These are phyloP conservation scores for Allygus modestus DNA, from an alignment of 2,888 invertebrate genomes.

Conservation along the genomic window DNA sequence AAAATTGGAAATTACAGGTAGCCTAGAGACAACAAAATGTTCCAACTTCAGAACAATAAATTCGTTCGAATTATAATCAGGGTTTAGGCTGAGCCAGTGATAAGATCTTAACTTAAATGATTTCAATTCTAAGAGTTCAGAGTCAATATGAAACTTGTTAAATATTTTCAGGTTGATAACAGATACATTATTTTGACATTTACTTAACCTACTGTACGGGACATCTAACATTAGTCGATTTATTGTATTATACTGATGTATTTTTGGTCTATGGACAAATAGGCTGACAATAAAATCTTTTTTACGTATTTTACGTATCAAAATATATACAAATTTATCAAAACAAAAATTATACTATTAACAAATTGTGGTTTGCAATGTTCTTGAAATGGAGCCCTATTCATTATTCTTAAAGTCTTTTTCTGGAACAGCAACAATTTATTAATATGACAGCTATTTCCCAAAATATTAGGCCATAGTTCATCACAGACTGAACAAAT, in stretches of 20 bases:
- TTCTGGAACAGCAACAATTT: too few relatives aligned
- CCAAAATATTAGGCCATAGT: neutral
- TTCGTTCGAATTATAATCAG: neutral
- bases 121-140: too few relatives aligned
- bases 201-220: constrained; percentile 19
- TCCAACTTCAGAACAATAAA: neutral
- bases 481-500: neutral
- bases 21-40: neutral
- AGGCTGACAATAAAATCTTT: neutral
- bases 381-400: too few relatives aligned
- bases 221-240: constrained; percentile 18
- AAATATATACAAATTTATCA: constrained; percentile 12
- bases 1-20: too few relatives aligned
- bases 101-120: neutral
- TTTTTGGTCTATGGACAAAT: neutral
- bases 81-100: neutral
- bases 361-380: too few relatives aligned
- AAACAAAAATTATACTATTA: neutral
- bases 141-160: too few relatives aligned
- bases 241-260: neutral
- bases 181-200: neutral
- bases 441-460: neutral
- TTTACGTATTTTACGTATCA: neutral
- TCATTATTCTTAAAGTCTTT: too few relatives aligned
- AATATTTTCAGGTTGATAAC: too few relatives aligned